Conservation (phyloP, 2,113 vertebrate species). For the Ascaphus truei region DNA sequence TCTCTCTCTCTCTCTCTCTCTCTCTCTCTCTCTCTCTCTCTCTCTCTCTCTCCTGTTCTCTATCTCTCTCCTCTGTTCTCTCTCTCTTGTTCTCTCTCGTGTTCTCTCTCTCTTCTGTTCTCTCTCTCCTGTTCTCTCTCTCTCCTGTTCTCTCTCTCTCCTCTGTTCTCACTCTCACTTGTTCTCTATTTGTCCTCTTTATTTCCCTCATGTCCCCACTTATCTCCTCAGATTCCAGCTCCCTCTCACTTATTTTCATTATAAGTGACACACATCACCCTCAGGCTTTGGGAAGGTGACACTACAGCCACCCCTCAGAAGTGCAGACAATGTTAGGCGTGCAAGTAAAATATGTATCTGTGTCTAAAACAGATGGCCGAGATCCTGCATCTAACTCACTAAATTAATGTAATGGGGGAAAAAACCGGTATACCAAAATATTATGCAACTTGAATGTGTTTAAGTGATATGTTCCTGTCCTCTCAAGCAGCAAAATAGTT, state of each 20-base stretch:
- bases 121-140: not conserved
- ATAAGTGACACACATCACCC: constrained; percentile 23
- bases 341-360: too few species aligned
- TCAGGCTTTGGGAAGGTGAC: constrained; percentile 6
- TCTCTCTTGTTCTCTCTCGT: not conserved
- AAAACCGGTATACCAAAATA: too few species aligned
- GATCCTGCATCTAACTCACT: too few species aligned
- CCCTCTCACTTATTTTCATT: constrained; percentile 29
- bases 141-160: not conserved
- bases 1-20: too few species aligned
- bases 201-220: not conserved
- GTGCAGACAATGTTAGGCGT: not conserved
- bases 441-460: too few species aligned
- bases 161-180: constrained; percentile 2
- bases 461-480: too few species aligned
- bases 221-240: constrained; percentile 16
- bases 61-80: not conserved
- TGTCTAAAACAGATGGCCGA: too few species aligned
- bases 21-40: not conserved
- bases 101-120: not conserved
- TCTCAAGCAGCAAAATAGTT: too few species aligned
- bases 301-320: not conserved
- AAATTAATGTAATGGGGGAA: too few species aligned
- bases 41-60: not conserved
- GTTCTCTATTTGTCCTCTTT: not conserved